Evolutionary conservation across 2,797 vertebrate species (phyloP).

Genomic region (Lindbergichthys nudifrons): DNA sequence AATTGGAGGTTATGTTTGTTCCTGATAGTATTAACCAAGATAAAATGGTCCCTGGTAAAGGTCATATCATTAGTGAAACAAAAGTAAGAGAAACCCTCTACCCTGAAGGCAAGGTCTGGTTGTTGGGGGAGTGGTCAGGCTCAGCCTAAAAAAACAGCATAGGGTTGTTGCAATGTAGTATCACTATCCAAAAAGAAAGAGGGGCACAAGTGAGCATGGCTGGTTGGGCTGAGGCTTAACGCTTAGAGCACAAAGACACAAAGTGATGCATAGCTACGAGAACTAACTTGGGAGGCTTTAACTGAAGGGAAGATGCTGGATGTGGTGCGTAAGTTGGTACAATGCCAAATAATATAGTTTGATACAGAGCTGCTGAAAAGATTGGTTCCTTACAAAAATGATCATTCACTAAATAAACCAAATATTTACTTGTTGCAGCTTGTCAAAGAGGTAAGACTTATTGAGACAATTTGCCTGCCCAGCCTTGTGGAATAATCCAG

Average conservation of each 20-base stretch:
- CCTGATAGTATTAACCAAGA: not conserved
- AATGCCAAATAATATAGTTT: too few species aligned
- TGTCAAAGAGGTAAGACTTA: too few species aligned
- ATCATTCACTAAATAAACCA: too few species aligned
- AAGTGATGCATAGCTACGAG: not conserved
- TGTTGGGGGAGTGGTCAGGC: not conserved
- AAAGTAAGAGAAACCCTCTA: not conserved
- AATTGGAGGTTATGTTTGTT: not conserved
- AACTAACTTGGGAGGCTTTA: too few species aligned
- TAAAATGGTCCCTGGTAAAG: not conserved
- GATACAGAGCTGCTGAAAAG: too few species aligned
- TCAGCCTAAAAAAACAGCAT: not conserved
- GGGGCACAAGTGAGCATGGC: not conserved
- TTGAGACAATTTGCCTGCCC: too few species aligned
- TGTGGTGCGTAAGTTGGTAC: not conserved
- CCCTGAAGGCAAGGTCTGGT: not conserved
- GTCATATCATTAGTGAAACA: not conserved
- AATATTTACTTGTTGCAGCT: too few species aligned
- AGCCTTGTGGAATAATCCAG: too few species aligned
- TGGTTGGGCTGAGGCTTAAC: not conserved
- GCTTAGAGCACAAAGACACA: not conserved
- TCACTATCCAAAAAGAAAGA: constrained; percentile 2
- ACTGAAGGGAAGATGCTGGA: not conserved
- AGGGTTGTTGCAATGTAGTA: not conserved
- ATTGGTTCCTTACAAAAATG: too few species aligned